Conservation (phyloP, 2,888 invertebrate species). For the Metacarcinus magister region DNA sequence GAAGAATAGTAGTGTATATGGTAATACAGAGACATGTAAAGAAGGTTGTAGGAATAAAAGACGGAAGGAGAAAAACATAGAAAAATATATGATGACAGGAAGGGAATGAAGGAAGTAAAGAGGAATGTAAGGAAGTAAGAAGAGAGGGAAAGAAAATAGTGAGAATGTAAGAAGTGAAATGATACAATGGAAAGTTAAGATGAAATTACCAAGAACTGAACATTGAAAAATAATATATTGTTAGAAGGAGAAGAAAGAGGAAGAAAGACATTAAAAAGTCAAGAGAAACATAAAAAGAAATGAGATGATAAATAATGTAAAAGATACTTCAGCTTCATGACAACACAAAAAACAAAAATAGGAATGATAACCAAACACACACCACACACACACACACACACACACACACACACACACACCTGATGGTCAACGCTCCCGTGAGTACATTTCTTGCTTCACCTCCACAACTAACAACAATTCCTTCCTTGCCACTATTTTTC, state of each 20-base stretch:
- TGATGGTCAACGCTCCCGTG: neutral
- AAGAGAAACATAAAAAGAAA: neutral
- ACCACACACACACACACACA: slow-evolving; percentile 26
- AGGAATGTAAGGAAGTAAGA: no score
- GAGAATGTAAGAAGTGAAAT: neutral
- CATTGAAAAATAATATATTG: neutral
- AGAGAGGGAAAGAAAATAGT: neutral
- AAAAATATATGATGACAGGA: no score
- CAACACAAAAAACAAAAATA: neutral
- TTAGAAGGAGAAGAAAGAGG: neutral
- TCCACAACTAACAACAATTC: neutral
- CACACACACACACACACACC: slow-evolving; percentile 26
- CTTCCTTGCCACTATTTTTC: neutral
- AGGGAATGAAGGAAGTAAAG: no score
- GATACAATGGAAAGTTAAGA: neutral
- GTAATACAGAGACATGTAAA: neutral
- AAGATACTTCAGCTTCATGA: no score
- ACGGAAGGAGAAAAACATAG: no score
- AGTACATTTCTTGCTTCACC: neutral
- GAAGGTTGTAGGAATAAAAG: neutral
- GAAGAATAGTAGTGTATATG: neutral
- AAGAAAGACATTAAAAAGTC: neutral
- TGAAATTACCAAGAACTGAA: neutral
- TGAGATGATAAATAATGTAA: neutral
- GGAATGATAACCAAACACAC: neutral